Percentiles rank a stretch among this genome's conserved stretches.
Evolutionary conservation across 2,797 vertebrate genomes (phyloP).

Genomic region (Antennarius maculatus): DNA sequence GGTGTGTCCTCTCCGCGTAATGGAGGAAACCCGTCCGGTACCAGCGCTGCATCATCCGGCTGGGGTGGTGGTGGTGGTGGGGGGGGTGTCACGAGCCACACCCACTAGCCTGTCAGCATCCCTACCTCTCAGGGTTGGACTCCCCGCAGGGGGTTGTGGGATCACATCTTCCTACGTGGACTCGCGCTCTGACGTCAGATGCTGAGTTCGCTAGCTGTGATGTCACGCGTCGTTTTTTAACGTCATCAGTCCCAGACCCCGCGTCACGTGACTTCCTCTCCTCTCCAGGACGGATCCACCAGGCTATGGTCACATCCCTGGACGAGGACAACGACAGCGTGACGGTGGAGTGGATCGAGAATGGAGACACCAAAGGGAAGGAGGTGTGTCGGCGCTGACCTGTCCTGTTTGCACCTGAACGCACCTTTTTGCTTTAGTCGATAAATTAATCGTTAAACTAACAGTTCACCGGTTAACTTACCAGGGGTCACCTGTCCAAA

Average conservation of each 20-base stretch:
- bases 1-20: not conserved
- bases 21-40: not conserved
- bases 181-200: not conserved
- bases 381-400: slow-evolving; percentile 80
- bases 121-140: not conserved
- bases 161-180: not conserved
- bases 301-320: slow-evolving; percentile 98
- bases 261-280: not conserved
- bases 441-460: no score
- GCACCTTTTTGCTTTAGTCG: no score
- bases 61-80: not conserved
- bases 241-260: no score
- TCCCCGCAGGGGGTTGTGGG: not conserved
- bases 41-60: slow-evolving; percentile 37
- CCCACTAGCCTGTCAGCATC: slow-evolving; percentile 57
- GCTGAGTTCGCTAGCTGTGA: not conserved
- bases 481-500: no score
- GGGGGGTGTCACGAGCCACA: slow-evolving; percentile 56
- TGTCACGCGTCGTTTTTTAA: not conserved
- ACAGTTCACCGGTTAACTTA: no score
- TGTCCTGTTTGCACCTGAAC: not conserved
- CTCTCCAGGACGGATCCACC: slow-evolving; percentile 92
- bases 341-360: slow-evolving; percentile 99
- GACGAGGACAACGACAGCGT: slow-evolving; percentile 97
- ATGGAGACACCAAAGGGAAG: slow-evolving; percentile 98